Percentiles rank a stretch among this genome's conserved stretches.
These are phyloP conservation scores for Pammene aurita DNA, from an alignment of 2,888 invertebrate species.

Conservation along the genomic window DNA sequence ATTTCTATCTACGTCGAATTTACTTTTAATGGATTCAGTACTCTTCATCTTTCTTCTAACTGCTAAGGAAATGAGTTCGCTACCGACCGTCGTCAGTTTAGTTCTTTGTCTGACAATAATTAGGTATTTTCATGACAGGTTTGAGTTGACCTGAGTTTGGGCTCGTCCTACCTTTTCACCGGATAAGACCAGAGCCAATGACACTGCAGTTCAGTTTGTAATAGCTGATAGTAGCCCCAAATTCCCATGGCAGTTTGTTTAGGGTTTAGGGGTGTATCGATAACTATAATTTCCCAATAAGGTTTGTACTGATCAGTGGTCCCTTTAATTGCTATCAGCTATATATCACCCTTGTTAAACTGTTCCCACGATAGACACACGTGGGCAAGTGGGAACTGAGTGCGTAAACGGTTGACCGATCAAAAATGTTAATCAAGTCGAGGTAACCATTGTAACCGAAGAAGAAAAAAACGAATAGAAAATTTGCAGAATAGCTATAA, in stretches of 20 bases:
- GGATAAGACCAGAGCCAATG: constrained; percentile 11
- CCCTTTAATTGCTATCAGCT: constrained; percentile 72
- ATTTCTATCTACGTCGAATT: constrained; percentile 53
- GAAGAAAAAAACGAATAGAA: too few relatives aligned
- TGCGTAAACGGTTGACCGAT: constrained; percentile 24
- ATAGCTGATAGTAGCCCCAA: constrained; percentile 26
- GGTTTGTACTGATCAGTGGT: constrained; percentile 41
- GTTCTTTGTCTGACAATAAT: too few relatives aligned
- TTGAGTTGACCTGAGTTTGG: too few relatives aligned
- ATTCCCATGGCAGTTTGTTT: constrained; percentile 55
- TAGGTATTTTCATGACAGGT: too few relatives aligned
- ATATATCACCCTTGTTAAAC: constrained; percentile 75
- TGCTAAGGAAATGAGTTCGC: too few relatives aligned
- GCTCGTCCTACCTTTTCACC: too few relatives aligned
- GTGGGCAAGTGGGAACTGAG: constrained; percentile 51
- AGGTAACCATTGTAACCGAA: neutral
- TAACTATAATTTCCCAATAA: constrained; percentile 62
- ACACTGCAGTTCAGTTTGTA: neutral
- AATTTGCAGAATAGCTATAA: too few relatives aligned
- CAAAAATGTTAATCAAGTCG: constrained; percentile 9
- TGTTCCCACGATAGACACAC: constrained; percentile 68
- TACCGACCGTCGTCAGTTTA: too few relatives aligned
- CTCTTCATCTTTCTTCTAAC: neutral
- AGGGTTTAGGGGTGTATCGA: constrained; percentile 52
- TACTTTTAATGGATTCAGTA: neutral